Evolutionary conservation across 2,113 vertebrate genomes (phyloP), one percentile per base, ranked within the genome.

Genomic region (Microcebus murinus): DNA sequence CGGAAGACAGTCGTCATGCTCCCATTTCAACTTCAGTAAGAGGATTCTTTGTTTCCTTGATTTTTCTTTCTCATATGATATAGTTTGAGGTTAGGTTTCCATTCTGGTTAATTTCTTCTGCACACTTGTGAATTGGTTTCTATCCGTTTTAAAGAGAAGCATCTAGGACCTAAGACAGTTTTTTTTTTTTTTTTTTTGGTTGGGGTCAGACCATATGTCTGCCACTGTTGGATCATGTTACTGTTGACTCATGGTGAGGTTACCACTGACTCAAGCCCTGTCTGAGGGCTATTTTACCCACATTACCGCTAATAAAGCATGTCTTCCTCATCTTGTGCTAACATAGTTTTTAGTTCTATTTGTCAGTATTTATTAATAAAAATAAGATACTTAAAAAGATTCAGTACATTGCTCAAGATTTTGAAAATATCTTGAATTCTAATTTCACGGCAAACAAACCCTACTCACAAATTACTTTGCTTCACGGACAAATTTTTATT

Each of bases 391-490:
- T 71, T 65, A 20, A 36, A 42, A 94, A 67, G 36, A 57, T 74
- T 81, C 13, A 36, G 14, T 73, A 70, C 48, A 39, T 86, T 87
- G 81, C 18, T 79, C 81, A 55, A 94, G n/a, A 67, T 90, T 92
- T 68, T 79, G 21, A 70, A 68, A n/a, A 48, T 82, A 92, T 94
- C 91, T 76, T 92, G 9, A 85, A 93, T 85, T 84, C 52, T 71
- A 71, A 81, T 83, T 84, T 96, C 25, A 82, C 80, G 17, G 31
- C 77, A 88, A 61, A 93, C 18, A 76, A 89, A 76, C 6, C 1
- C 18, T 82, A 45, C 55, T 83, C 73, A 29, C 12, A 80, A 82
- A 57, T 45, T 52, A 4, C 70, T 85, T 93, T 89, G 67, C n/a
- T 88, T 82, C 59, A 79, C 10, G 13, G 21, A 79, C 65, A 96